A percentile compares a stretch with the other conserved stretches of the same genome.
Evolutionary conservation across 2,113 vertebrate genomes (phyloP).

Genomic region (Gymnogyps californianus): DNA sequence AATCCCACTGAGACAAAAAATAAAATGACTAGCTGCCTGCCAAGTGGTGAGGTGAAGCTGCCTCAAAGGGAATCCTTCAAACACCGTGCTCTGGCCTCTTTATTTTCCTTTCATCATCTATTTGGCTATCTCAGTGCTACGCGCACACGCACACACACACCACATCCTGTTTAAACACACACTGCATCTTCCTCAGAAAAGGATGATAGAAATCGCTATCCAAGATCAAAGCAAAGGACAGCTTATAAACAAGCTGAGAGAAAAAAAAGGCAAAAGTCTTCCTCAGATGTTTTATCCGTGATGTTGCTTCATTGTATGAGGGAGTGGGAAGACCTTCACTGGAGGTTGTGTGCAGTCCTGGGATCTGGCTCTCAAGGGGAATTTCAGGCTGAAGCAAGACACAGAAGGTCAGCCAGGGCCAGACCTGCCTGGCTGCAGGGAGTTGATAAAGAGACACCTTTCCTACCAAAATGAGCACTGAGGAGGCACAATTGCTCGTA

Average conservation of each 20-base stretch:
- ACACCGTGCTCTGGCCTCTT: background rate
- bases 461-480: background rate
- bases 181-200: background rate
- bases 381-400: background rate
- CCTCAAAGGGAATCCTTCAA: conserved; percentile 1
- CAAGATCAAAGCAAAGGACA: background rate
- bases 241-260: background rate
- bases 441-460: background rate
- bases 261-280: background rate
- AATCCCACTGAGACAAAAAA: background rate
- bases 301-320: background rate
- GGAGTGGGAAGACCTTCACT: background rate
- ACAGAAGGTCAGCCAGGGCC: background rate
- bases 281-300: background rate
- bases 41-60: background rate
- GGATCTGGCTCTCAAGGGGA: background rate
- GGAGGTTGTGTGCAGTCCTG: background rate
- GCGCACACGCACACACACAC: accelerated
- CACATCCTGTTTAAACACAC: background rate
- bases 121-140: background rate
- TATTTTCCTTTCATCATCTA: background rate
- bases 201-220: background rate
- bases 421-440: background rate
- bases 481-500: background rate
- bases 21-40: background rate